phyloP scores from a whole-genome alignment of 2,797 vertebrate species.

The Gorsachius magnificus region DNA sequence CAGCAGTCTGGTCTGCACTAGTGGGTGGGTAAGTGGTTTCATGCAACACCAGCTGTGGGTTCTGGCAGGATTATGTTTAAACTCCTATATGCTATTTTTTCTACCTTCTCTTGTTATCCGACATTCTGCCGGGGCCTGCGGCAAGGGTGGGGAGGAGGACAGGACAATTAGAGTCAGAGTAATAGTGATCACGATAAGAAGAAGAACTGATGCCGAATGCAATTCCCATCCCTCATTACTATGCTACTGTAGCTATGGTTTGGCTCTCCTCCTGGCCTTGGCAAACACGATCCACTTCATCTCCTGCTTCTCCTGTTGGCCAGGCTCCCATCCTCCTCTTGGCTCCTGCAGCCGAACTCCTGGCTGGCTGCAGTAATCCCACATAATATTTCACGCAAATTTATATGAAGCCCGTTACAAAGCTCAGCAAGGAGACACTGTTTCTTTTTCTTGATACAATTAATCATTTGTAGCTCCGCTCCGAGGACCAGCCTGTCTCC shows the following conservation, averaged over 20 bases:
- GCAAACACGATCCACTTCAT: constrained; percentile 59
- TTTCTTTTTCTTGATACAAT: constrained; percentile 74
- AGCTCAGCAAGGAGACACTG: constrained; percentile 70
- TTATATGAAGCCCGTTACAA: constrained; percentile 73
- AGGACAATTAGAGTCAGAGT: neutral
- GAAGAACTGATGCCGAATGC: neutral
- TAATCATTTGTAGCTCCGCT: constrained; percentile 69
- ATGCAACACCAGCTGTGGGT: neutral
- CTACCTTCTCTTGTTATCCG: neutral
- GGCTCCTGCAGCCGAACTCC: constrained; percentile 61
- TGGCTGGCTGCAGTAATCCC: constrained; percentile 73
- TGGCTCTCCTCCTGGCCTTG: constrained; percentile 70
- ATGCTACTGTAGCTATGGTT: constrained; percentile 59
- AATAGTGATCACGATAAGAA: neutral
- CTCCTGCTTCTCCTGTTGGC: constrained; percentile 75
- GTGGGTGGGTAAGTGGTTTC: neutral
- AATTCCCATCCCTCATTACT: constrained; percentile 48
- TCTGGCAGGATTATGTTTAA: neutral
- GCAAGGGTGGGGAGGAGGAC: neutral
- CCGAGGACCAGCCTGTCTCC: constrained; percentile 35
- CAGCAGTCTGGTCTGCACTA: neutral
- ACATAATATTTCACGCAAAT: constrained; percentile 78
- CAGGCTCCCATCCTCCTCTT: constrained; percentile 55
- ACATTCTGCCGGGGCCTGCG: neutral
- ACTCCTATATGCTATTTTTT: neutral